A percentile compares a stretch with the other conserved stretches of the same genome.
Evolutionary conservation across 2,113 vertebrate species (phyloP).

Genomic region (Hiodon alosoides): DNA sequence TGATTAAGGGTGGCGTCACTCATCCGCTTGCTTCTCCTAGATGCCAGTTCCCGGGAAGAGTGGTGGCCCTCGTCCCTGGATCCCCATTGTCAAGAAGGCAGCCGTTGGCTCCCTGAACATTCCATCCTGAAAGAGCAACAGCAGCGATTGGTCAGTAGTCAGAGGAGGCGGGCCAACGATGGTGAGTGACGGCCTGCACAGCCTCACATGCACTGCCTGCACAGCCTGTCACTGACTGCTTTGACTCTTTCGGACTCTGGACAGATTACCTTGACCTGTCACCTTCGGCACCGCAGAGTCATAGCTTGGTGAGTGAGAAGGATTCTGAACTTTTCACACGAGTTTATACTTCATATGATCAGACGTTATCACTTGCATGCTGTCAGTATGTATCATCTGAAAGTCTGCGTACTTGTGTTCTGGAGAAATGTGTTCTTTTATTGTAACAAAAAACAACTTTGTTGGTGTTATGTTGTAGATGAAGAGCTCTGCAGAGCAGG

Average conservation of each 20-base stretch:
- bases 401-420: too few relatives aligned
- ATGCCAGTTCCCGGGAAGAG: constrained; percentile 35
- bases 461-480: constrained; percentile 44
- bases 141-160: constrained; percentile 59
- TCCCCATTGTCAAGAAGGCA: constrained; percentile 48
- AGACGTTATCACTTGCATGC: too few relatives aligned
- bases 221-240: not conserved
- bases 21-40: too few relatives aligned
- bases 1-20: not conserved
- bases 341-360: too few relatives aligned
- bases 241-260: not conserved
- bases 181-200: constrained; percentile 33
- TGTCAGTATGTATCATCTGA: too few relatives aligned
- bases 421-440: too few relatives aligned
- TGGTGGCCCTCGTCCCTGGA: constrained; percentile 59
- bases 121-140: constrained; percentile 70
- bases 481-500: constrained; percentile 52
- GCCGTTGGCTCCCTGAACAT: constrained; percentile 50
- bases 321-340: not conserved
- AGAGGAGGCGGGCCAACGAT: constrained; percentile 57
- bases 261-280: constrained; percentile 49
- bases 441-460: constrained; percentile 5
- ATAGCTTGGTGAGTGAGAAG: constrained; percentile 44
- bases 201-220: not conserved
- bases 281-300: constrained; percentile 22